Evolutionary conservation across 2,888 invertebrate species (phyloP), one percentile per base, ranked within the genome.

Genomic region (Cataglyphis altisquamis): DNA sequence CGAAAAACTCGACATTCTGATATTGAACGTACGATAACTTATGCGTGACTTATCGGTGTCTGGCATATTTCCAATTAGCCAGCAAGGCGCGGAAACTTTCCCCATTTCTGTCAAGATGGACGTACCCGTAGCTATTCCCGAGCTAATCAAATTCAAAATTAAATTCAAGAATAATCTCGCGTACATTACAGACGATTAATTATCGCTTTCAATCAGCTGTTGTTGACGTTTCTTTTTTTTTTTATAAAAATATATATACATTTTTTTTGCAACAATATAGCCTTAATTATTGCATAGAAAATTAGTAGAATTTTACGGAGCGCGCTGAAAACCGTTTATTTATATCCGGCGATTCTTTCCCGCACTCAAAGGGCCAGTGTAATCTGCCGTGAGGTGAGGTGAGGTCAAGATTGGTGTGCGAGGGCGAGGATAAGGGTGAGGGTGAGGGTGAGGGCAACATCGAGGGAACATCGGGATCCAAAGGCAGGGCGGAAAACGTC

Each of bases 381-480:
- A 73, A 81, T 75, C 52, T 63, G 81, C 81, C 52, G 29, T 73
- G 63, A 36, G 81, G 41, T 64, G 81, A 81, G 73, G 75, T 81
- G 81, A 81, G 73, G 75, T 81, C 81, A 81, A 74, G 81, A 81
- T 81, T 74, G 75, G 81, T 64, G 64, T 36, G 62, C 62, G 45
- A 41, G 55, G 52, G 41, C 62, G 70, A 55, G 25, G 25, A 29
- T 29, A 2, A 29, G 78, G 41, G 9, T 29, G 29, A 29, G 78
- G 41, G 9, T 36, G 80, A 55, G 60, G 66, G 9, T 8, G 55
- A 74, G 52, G 36, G 48, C 36, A 36, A 75, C 67, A 29, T 2
- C 36, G 90, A 92, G 85, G 91, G 92, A 90, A 88, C 91, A 92
- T 89, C 89, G 90, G 89, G 91, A 89, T 92, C 88, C 91, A 89